Evolutionary conservation across 2,888 invertebrate species (phyloP).

Genomic region (Nezara viridula): DNA sequence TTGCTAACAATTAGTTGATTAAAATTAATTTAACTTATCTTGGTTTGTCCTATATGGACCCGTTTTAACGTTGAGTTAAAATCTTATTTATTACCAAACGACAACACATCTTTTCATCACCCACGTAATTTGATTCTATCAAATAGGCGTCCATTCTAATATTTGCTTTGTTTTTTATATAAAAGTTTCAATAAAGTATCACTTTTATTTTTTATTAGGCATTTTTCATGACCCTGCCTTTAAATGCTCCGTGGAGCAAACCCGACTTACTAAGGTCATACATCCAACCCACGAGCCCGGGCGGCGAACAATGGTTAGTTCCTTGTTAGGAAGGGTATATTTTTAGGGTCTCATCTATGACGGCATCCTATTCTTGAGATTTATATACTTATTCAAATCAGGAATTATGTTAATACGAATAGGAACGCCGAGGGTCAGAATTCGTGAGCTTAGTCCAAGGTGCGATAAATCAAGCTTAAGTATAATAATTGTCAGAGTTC

Average conservation of each 20-base stretch:
- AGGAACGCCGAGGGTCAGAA: not conserved
- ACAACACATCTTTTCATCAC: too few relatives aligned
- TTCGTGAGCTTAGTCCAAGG: not conserved
- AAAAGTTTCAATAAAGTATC: not conserved
- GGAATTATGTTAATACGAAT: not conserved
- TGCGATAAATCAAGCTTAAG: not conserved
- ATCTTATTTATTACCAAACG: too few relatives aligned
- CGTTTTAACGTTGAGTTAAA: too few relatives aligned
- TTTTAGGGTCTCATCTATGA: constrained; percentile 34
- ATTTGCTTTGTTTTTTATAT: too few relatives aligned
- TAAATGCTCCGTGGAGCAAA: not conserved
- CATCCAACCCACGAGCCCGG: not conserved
- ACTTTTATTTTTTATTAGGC: not conserved
- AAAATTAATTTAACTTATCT: too few relatives aligned
- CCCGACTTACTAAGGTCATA: not conserved
- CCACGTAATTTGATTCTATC: too few relatives aligned
- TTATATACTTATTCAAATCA: not conserved
- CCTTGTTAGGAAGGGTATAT: constrained; percentile 3
- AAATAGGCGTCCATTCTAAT: too few relatives aligned
- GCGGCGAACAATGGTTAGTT: constrained; percentile 30
- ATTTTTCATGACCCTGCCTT: not conserved
- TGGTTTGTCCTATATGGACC: too few relatives aligned
- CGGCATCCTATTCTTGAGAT: constrained; percentile 10
- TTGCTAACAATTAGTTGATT: too few relatives aligned
- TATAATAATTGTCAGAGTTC: not conserved